Conservation (phyloP, 2,797 vertebrate species). For the Microcaecilia unicolor region DNA sequence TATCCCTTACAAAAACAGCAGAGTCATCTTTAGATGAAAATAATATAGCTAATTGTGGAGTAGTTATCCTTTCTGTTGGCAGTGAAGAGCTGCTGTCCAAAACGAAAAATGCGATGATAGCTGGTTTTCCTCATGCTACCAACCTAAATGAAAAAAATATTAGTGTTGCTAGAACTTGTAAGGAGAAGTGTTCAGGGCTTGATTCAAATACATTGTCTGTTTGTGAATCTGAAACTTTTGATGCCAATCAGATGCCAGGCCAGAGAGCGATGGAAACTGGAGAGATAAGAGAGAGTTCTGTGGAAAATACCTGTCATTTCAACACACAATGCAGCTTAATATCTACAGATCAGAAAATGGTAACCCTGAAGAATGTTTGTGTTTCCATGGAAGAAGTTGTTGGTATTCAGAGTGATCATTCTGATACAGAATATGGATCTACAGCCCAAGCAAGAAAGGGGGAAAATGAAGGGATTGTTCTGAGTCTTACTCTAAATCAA, state of each 20-base stretch:
- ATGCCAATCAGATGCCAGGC: slow-evolving; percentile 3
- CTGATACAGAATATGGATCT: slow-evolving; percentile 9
- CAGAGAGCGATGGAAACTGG: not conserved
- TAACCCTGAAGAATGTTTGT: not conserved
- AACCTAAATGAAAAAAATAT: slow-evolving; percentile 19
- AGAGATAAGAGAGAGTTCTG: not conserved
- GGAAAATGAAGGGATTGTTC: slow-evolving; percentile 9
- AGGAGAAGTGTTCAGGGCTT: slow-evolving; percentile 1
- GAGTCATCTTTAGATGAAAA: no score
- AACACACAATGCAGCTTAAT: slow-evolving; percentile 6
- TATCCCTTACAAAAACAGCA: no score
- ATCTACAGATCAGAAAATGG: slow-evolving; percentile 3
- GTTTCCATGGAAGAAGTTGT: slow-evolving; percentile 8
- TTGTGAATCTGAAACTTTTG: slow-evolving; percentile 2
- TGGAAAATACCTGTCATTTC: no score
- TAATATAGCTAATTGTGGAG: no score
- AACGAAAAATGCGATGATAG: slow-evolving; percentile 8
- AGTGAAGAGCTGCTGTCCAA: no score
- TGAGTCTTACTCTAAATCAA: not conserved
- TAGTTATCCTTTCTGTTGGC: no score
- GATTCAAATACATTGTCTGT: slow-evolving; percentile 1
- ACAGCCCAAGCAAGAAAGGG: slow-evolving; percentile 1
- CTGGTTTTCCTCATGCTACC: slow-evolving; percentile 19
- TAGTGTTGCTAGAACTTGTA: not conserved
- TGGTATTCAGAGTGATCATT: not conserved